Percentiles rank a stretch among this genome's conserved stretches.
These are phyloP conservation scores for Papilio glaucus DNA, from an alignment of 1,140 invertebrate genomes.

Conservation along the genomic window DNA sequence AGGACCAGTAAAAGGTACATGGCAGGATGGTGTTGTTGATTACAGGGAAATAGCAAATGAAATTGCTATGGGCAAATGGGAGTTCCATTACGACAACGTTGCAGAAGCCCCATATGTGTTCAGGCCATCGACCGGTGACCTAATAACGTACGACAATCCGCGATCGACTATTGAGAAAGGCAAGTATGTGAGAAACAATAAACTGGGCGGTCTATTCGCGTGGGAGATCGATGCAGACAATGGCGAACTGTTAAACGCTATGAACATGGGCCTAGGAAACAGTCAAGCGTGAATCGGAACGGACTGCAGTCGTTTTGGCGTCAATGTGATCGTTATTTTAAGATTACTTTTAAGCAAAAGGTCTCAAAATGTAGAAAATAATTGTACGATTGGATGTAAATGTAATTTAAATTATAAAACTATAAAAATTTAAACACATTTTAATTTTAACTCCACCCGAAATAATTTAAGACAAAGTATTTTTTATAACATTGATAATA, in stretches of 20 bases:
- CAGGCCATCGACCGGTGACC: constrained; percentile 66
- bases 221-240: constrained; percentile 79
- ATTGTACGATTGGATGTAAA: constrained; percentile 48
- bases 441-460: not conserved
- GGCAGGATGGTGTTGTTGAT: constrained; percentile 78
- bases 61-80: constrained; percentile 72
- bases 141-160: constrained; percentile 75
- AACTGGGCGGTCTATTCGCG: constrained; percentile 74
- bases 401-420: constrained; percentile 50
- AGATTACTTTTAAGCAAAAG: constrained; percentile 53
- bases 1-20: constrained; percentile 73
- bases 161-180: constrained; percentile 75
- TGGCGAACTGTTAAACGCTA: constrained; percentile 74
- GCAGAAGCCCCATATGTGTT: constrained; percentile 76
- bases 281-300: constrained; percentile 53
- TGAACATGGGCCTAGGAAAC: constrained; percentile 78
- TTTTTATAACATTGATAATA: too few species aligned
- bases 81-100: constrained; percentile 75
- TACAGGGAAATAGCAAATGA: constrained; percentile 76
- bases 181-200: constrained; percentile 77
- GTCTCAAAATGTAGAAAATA: constrained; percentile 57
- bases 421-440: constrained; percentile 11
- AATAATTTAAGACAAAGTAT: too few species aligned
- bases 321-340: constrained; percentile 63
- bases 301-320: constrained; percentile 26